Conservation (phyloP, 2,797 vertebrate species). For the Brotula barbata region DNA sequence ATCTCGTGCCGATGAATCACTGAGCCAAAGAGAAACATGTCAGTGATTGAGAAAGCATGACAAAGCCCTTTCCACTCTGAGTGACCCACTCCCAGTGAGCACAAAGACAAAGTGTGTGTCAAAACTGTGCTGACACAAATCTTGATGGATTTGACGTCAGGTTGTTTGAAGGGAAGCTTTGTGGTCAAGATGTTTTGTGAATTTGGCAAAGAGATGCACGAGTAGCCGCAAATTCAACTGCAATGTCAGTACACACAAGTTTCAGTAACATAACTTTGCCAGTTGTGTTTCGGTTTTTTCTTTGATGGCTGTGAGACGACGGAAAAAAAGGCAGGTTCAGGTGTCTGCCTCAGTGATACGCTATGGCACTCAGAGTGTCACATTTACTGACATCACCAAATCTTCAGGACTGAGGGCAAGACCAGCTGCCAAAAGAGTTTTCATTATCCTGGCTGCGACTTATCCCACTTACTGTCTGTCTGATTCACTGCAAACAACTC, state of each 20-base stretch:
- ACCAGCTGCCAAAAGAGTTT: constrained; percentile 10
- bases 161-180: constrained; percentile 45
- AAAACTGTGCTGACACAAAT: constrained; percentile 49
- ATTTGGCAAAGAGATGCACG: background rate
- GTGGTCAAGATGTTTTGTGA: constrained; percentile 18
- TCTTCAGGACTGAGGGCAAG: constrained; percentile 2
- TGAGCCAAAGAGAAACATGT: constrained; percentile 27
- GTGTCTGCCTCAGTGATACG: constrained; percentile 14
- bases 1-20: constrained; percentile 44
- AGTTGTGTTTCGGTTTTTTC: constrained; percentile 16
- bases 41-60: constrained; percentile 38
- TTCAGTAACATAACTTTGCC: constrained; percentile 9
- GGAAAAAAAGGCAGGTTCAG: constrained; percentile 11
- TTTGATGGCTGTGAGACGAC: constrained; percentile 23
- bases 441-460: background rate
- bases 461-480: background rate
- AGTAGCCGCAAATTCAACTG: constrained; percentile 5
- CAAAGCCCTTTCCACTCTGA: constrained; percentile 41
- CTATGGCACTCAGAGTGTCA: background rate
- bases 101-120: constrained; percentile 45
- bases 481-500: background rate
- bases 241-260: constrained; percentile 1
- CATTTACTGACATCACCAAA: constrained; percentile 12
- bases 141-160: constrained; percentile 40
- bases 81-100: constrained; percentile 5